Evolutionary conservation across 2,797 vertebrate species (phyloP).

Genomic region (Eidolon dupreanum): DNA sequence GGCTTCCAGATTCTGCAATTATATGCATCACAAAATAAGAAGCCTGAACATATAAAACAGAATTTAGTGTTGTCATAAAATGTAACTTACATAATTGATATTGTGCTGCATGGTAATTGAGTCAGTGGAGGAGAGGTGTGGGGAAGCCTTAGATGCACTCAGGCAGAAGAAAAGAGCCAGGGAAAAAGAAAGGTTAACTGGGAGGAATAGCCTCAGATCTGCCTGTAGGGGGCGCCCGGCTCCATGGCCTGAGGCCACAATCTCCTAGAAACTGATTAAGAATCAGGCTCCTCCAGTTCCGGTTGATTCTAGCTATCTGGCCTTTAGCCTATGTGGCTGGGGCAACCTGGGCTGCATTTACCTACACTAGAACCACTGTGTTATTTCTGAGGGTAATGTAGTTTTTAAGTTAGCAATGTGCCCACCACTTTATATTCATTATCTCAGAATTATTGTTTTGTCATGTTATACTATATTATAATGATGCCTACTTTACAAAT

Average conservation of each 20-base stretch:
- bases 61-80: neutral
- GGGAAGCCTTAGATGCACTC: neutral
- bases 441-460: neutral
- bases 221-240: constrained; percentile 48
- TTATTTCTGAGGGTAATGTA: neutral
- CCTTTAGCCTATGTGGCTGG: neutral
- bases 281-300: neutral
- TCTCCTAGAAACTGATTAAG: neutral
- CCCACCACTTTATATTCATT: neutral
- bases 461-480: neutral
- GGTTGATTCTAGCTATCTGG: neutral
- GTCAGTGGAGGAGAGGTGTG: neutral
- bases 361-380: neutral
- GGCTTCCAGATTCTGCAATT: neutral
- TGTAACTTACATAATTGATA: neutral
- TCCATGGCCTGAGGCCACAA: neutral
- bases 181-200: neutral
- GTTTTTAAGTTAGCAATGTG: neutral
- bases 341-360: neutral
- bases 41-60: neutral
- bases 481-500: neutral
- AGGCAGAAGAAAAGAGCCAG: neutral
- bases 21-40: neutral
- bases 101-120: neutral
- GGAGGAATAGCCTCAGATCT: neutral